phyloP scores from a whole-genome alignment of 1,140 invertebrate genomes.

The Forficula auricularia region DNA sequence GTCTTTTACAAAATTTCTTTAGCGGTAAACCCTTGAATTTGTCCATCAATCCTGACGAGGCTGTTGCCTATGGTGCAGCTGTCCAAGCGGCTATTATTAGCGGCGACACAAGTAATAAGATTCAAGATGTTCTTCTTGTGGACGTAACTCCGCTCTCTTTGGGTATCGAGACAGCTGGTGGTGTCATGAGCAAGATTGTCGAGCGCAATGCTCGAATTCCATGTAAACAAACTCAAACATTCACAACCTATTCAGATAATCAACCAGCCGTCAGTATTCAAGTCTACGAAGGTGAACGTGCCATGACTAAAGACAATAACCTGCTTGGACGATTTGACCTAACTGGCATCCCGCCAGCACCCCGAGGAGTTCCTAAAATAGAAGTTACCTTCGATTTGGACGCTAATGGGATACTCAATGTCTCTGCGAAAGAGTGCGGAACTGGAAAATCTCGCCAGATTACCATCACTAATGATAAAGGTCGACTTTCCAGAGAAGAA shows the following conservation, averaged over 20 bases:
- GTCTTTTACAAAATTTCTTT: conserved; percentile 41
- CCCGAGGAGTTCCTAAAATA: conserved; percentile 35
- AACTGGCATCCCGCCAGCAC: conserved; percentile 16
- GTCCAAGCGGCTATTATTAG: conserved; percentile 30
- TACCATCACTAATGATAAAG: conserved; percentile 38
- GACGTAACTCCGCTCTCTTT: conserved; percentile 34
- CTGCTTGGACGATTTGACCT: conserved; percentile 44
- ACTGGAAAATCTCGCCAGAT: conserved; percentile 34
- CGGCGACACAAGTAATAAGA: conserved; percentile 21
- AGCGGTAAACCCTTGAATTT: conserved; percentile 41
- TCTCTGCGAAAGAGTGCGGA: conserved; percentile 35
- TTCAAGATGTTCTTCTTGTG: conserved; percentile 33
- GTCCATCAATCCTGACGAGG: conserved; percentile 35
- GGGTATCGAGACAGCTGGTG: conserved; percentile 24
- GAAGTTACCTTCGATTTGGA: conserved; percentile 24
- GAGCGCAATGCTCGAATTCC: conserved; percentile 42
- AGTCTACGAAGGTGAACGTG: conserved; percentile 31
- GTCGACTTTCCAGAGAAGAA: conserved; percentile 33
- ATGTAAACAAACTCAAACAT: conserved; percentile 41
- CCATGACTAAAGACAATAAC: conserved; percentile 37
- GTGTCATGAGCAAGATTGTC: conserved; percentile 41
- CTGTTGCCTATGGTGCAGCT: conserved; percentile 31
- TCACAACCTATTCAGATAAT: conserved; percentile 48
- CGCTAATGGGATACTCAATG: conserved; percentile 26
- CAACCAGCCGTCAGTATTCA: conserved; percentile 48